Evolutionary conservation across 2,113 vertebrate genomes (phyloP).

Genomic region (Egretta garzetta): DNA sequence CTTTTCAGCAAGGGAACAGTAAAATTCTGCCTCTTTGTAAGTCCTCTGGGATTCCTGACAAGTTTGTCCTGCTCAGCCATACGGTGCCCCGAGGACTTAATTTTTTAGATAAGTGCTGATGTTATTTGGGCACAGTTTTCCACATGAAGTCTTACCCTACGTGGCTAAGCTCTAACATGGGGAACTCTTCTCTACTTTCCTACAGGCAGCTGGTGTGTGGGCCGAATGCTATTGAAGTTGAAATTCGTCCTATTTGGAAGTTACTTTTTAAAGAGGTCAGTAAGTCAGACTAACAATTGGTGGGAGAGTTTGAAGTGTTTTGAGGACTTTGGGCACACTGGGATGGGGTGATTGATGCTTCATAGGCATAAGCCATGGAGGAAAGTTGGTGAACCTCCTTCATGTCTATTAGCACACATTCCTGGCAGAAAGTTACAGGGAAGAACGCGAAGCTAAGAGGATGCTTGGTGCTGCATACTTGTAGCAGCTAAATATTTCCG

Average conservation of each 20-base stretch:
- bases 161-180: neutral
- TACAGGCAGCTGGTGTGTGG: constrained; percentile 73
- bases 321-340: neutral
- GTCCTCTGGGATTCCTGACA: neutral
- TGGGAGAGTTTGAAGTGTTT: neutral
- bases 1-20: neutral
- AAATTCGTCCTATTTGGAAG: constrained; percentile 76
- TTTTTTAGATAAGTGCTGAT: neutral
- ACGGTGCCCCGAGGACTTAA: neutral
- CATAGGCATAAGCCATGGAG: neutral
- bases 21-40: neutral
- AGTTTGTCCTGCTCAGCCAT: neutral
- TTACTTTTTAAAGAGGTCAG: constrained; percentile 75
- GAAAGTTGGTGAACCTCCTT: neutral
- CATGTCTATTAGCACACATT: neutral
- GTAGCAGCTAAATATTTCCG: neutral
- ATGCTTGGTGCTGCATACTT: neutral
- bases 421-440: neutral
- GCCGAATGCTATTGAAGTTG: constrained; percentile 73
- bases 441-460: neutral
- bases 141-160: neutral
- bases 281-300: neutral
- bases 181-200: neutral
- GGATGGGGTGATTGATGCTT: neutral
- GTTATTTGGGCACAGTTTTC: neutral